A percentile compares a stretch with the other conserved stretches of the same genome.
phyloP scores from a whole-genome alignment of 1,140 invertebrate genomes.

The Dolichoris vasculosae region DNA sequence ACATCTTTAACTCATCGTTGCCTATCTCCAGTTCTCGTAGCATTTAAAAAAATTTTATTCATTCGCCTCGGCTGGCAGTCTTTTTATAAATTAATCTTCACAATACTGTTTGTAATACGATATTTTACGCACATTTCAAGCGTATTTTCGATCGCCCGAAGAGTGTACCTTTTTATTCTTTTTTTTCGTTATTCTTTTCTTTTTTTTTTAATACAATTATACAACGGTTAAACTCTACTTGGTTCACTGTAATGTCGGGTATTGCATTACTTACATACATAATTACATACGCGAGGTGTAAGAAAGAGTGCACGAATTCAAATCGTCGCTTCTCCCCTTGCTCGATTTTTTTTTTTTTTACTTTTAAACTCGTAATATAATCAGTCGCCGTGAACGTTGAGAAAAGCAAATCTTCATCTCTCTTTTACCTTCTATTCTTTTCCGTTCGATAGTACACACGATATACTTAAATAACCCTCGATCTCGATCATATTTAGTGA shows the following conservation, averaged over 20 bases:
- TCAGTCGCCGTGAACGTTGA: slow-evolving; percentile 44
- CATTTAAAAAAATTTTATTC: slow-evolving; percentile 52
- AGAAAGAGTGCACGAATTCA: slow-evolving; percentile 8
- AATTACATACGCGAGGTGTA: slow-evolving; percentile 35
- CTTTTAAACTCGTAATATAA: slow-evolving; percentile 28
- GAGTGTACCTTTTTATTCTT: slow-evolving; percentile 55
- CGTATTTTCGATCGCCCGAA: slow-evolving; percentile 52
- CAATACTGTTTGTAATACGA: slow-evolving; percentile 74
- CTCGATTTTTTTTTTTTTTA: slow-evolving; percentile 26
- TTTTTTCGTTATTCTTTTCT: slow-evolving; percentile 33
- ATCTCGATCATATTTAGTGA: slow-evolving; percentile 8
- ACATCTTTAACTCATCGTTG: slow-evolving; percentile 49
- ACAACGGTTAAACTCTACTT: slow-evolving; percentile 54
- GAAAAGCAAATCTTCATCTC: slow-evolving; percentile 20
- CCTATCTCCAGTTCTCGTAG: slow-evolving; percentile 53
- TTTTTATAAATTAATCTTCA: slow-evolving; percentile 68
- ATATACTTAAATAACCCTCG: slow-evolving; percentile 34
- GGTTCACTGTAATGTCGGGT: slow-evolving; percentile 48
- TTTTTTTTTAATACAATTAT: slow-evolving; percentile 60
- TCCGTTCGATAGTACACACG: background rate
- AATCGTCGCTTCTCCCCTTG: slow-evolving; percentile 11
- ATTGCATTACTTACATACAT: slow-evolving; percentile 53
- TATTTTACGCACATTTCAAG: slow-evolving; percentile 55
- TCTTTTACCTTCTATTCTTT: slow-evolving; percentile 17
- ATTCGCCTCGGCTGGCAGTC: slow-evolving; percentile 65